Conservation (phyloP, 2,113 vertebrate species). For the Apteryx mantelli region DNA sequence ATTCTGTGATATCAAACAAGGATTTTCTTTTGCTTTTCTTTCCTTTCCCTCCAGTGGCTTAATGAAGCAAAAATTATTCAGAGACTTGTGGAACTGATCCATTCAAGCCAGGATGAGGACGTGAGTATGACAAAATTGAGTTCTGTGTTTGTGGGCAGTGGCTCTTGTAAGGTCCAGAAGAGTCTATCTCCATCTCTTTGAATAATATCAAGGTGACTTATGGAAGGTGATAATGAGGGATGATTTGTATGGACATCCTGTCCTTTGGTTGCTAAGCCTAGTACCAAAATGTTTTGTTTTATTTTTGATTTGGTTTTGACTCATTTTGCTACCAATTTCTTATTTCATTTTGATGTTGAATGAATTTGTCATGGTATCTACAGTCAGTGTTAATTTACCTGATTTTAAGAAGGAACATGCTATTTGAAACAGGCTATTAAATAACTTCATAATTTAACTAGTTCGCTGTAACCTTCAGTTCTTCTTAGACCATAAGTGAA, state of each 20-base stretch:
- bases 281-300: accelerated
- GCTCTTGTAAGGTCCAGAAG: not conserved
- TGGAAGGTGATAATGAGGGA: not conserved
- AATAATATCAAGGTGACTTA: accelerated
- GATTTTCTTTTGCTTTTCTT: not conserved
- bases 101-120: conserved; percentile 91
- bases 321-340: accelerated
- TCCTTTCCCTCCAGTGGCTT: conserved; percentile 86
- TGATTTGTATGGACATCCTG: no score
- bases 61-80: conserved; percentile 91
- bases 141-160: not conserved
- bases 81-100: conserved; percentile 91
- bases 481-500: not conserved
- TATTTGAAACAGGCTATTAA: not conserved
- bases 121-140: conserved; percentile 73
- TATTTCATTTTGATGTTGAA: not conserved
- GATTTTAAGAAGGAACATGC: not conserved
- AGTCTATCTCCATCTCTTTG: not conserved
- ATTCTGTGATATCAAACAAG: accelerated
- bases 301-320: not conserved
- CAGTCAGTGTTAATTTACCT: not conserved
- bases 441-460: not conserved
- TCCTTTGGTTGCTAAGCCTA: not conserved
- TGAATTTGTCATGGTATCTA: accelerated
- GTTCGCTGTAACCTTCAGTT: not conserved